A percentile compares a stretch with the other conserved stretches of the same genome.
Conservation (phyloP, 2,888 invertebrate genomes). For the Cancer borealis region DNA sequence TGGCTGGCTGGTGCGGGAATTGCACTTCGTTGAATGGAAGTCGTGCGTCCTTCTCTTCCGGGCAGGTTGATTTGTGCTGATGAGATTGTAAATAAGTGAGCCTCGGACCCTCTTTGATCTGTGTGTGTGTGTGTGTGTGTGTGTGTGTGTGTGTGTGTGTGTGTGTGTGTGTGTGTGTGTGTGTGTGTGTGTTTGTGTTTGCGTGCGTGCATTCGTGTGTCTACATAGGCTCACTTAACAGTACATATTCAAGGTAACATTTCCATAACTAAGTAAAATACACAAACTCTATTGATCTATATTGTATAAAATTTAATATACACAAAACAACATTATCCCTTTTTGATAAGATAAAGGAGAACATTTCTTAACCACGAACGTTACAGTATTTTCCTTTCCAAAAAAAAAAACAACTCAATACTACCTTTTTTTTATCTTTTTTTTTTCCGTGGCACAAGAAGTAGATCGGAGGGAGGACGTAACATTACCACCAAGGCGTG, state of each 20-base stretch:
- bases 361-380: not conserved
- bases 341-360: not conserved
- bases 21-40: not conserved
- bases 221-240: not conserved
- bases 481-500: not conserved
- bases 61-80: constrained; percentile 27
- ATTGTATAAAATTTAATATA: not conserved
- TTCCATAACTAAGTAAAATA: no score
- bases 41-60: not conserved
- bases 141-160: constrained; percentile 24
- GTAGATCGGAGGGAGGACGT: not conserved
- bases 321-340: not conserved
- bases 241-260: no score
- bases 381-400: not conserved
- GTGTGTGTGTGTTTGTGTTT: constrained; percentile 18
- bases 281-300: no score
- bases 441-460: not conserved
- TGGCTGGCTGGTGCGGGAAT: not conserved
- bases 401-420: not conserved
- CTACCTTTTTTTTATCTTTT: not conserved
- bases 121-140: constrained; percentile 29
- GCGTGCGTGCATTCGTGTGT: no score
- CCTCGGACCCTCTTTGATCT: constrained; percentile 16
- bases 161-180: constrained; percentile 29
- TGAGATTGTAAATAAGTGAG: constrained; percentile 33